Evolutionary conservation across 2,113 vertebrate genomes (phyloP), one percentile per base, ranked within the genome.

Genomic region (Dascyllus trimaculatus): DNA sequence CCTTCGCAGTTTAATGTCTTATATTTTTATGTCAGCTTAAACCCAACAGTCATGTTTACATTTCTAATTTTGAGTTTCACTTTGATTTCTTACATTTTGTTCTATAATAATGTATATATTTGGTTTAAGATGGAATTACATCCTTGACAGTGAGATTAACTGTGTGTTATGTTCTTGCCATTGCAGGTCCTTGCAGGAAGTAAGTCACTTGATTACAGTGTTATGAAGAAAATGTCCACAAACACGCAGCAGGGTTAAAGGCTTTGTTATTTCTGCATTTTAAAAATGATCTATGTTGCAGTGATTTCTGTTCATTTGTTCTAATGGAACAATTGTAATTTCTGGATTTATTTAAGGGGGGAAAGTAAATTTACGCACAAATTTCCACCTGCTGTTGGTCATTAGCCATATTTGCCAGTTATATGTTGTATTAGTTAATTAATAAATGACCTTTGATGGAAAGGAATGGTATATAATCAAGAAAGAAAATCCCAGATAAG

Each of bases 141-240:
- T 1, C 9, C 13, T 49, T 49, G 48, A 19, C 46, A 22, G 2
- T 22, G 21, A 22, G 17, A 7, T 0, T 63, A 46, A 75, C 57
- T 65, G 2, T 78, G 29, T 15, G 1, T 67, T 13, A 52, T 82
- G 17, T 60, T 70, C 2, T 86, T 90, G 14, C 10, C 19, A 15
- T 84, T 75, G 43, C 63, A 90, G 89, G 73, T 76, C 4, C 1
- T 35, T 51, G 75, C 79, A 46, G 1, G 1, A 63, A 75, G 88
- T 90, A 21, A 90, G 87, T 52, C 1, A 0, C 9, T 25, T 15
- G 11, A 3, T 22, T 57, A 15, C 15, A 25, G 18, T 21, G 24
- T 35, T 3, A 11, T n/a, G 38, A 1, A 2, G 13, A 17, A 64
- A 24, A 61, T 15, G 0, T 25, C 0, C 1, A 19, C 1, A 52